Conservation (phyloP, 2,113 vertebrate genomes). For the Halichoeres trimaculatus region DNA sequence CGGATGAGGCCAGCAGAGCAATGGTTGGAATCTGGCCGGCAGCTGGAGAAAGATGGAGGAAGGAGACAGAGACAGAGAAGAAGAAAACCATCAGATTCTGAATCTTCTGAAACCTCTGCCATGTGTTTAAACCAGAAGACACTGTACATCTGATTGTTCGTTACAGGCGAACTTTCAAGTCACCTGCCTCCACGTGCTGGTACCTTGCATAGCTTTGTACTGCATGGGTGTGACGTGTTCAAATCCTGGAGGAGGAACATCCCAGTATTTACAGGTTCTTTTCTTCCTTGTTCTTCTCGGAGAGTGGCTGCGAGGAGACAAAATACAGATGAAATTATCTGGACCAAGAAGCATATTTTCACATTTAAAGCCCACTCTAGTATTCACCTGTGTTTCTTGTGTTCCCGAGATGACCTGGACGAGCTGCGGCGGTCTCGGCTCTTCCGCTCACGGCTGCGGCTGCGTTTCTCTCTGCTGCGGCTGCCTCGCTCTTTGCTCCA, state of each 20-base stretch:
- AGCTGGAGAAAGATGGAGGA: conserved; percentile 34
- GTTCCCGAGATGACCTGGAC: conserved; percentile 77
- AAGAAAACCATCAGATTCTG: background rate
- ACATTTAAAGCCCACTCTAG: background rate
- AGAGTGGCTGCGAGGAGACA: conserved; percentile 65
- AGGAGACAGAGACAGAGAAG: background rate
- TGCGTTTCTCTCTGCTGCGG: conserved; percentile 74
- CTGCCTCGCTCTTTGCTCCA: conserved; percentile 81
- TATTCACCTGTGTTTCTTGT: conserved; percentile 81
- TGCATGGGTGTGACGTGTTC: conserved; percentile 85
- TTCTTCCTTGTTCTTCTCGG: conserved; percentile 79
- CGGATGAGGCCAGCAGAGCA: conserved; percentile 77
- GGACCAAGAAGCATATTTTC: background rate
- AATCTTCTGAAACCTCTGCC: background rate
- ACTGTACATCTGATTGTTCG: too few species aligned
- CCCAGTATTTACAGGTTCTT: conserved; percentile 81
- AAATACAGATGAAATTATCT: background rate
- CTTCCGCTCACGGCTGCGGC: conserved; percentile 72
- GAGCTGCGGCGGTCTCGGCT: conserved; percentile 78
- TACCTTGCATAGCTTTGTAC: conserved; percentile 87
- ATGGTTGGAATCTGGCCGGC: conserved; percentile 81
- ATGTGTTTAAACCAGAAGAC: background rate
- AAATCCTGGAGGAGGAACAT: conserved; percentile 82
- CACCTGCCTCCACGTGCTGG: background rate
- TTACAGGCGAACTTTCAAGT: background rate